phyloP scores from a whole-genome alignment of 2,113 vertebrate genomes.

The Gymnocephalus cernua region DNA sequence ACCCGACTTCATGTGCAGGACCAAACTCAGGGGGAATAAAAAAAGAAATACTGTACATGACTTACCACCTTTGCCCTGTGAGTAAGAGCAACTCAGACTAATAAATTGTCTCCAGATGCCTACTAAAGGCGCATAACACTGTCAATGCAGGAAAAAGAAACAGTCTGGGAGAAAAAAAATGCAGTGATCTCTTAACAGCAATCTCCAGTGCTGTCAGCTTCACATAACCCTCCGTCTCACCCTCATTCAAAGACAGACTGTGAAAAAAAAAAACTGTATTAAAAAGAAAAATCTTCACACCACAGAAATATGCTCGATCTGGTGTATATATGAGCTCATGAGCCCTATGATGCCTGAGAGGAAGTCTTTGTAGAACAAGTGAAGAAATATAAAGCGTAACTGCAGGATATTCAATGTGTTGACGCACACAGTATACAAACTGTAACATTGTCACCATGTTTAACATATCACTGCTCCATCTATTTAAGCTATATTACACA shows the following conservation, averaged over 20 bases:
- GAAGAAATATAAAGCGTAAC: conserved; percentile 8
- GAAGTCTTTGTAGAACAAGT: conserved; percentile 48
- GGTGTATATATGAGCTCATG: conserved; percentile 53
- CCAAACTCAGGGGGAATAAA: conserved; percentile 65
- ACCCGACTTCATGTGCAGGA: conserved; percentile 66
- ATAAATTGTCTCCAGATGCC: conserved; percentile 78
- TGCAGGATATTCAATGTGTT: conserved; percentile 18
- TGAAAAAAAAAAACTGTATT: conserved; percentile 50
- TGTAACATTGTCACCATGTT: conserved; percentile 44
- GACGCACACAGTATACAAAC: conserved; percentile 13
- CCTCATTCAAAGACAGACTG: conserved; percentile 66
- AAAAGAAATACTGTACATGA: conserved; percentile 76
- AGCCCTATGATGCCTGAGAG: conserved; percentile 58
- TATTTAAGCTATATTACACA: conserved; percentile 45
- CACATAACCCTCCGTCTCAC: conserved; percentile 73
- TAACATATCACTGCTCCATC: conserved; percentile 36
- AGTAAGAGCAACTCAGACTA: conserved; percentile 76
- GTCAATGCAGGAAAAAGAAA: conserved; percentile 54
- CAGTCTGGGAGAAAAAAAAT: conserved; percentile 68
- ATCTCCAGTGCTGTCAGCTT: conserved; percentile 75
- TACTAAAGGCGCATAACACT: conserved; percentile 72
- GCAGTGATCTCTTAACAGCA: conserved; percentile 76
- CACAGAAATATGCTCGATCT: conserved; percentile 56
- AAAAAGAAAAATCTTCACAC: conserved; percentile 63
- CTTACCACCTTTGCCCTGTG: conserved; percentile 77